These are phyloP conservation scores for Yasuhikotakia modesta DNA, from an alignment of 2,797 vertebrate species.

Conservation along the genomic window DNA sequence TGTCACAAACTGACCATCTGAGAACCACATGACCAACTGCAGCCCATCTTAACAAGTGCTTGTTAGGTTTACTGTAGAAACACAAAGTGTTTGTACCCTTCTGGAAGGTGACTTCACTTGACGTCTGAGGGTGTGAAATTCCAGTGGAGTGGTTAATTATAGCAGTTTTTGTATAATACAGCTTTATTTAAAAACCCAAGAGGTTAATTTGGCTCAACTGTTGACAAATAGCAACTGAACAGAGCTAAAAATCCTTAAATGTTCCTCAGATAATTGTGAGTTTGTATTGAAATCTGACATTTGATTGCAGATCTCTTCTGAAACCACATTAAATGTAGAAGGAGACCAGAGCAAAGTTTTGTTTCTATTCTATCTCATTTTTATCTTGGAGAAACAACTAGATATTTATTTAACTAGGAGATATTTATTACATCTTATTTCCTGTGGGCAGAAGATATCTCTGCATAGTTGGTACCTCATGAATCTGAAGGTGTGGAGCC, in stretches of 20 bases:
- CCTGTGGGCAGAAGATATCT: too few relatives aligned
- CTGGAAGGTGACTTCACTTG: slow-evolving; percentile 17
- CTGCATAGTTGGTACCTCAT: neutral
- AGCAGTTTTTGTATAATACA: slow-evolving; percentile 23
- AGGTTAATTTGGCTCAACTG: neutral
- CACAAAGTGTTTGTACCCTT: neutral
- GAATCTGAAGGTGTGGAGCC: slow-evolving; percentile 14
- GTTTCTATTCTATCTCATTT: too few relatives aligned
- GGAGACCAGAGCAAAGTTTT: too few relatives aligned
- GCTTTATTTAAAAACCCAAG: neutral
- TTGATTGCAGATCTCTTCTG: too few relatives aligned
- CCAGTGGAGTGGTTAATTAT: slow-evolving; percentile 32
- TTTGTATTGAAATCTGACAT: too few relatives aligned
- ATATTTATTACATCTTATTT: too few relatives aligned
- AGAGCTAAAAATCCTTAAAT: too few relatives aligned
- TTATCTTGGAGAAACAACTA: too few relatives aligned
- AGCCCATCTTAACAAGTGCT: neutral
- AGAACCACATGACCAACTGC: neutral
- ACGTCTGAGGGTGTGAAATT: slow-evolving; percentile 21
- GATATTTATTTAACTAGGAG: too few relatives aligned
- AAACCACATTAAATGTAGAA: too few relatives aligned
- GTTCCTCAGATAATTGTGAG: neutral
- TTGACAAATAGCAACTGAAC: too few relatives aligned
- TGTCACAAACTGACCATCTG: neutral
- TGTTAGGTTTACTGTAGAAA: neutral